A percentile compares a stretch with the other conserved stretches of the same genome.
These are phyloP conservation scores for Sprattus sprattus DNA, from an alignment of 2,113 vertebrate genomes.

Conservation along the genomic window DNA sequence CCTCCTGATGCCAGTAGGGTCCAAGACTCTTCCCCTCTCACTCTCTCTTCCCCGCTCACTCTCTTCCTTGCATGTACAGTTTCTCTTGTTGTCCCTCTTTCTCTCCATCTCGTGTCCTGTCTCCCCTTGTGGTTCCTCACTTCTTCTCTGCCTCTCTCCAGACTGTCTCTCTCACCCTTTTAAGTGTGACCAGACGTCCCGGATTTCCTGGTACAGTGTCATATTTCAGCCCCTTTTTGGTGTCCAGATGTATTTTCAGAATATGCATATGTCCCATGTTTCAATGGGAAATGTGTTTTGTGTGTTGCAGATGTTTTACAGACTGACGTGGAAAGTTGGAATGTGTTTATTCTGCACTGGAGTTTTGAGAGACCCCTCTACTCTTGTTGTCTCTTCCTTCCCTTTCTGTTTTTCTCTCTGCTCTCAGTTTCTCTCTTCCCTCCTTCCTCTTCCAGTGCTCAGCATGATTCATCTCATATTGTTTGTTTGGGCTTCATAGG, in stretches of 20 bases:
- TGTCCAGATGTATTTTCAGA: constrained; percentile 7
- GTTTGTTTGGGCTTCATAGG: not conserved
- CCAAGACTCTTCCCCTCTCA: not conserved
- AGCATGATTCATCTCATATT: not conserved
- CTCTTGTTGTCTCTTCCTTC: not conserved
- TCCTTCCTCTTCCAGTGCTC: not conserved
- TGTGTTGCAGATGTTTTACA: not conserved
- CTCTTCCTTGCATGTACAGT: not conserved
- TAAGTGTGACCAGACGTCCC: not conserved
- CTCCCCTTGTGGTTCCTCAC: not conserved
- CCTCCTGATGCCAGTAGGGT: not conserved
- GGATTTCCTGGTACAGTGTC: constrained; percentile 1
- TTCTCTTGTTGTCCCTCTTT: not conserved
- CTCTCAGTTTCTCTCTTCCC: not conserved
- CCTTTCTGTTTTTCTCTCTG: not conserved
- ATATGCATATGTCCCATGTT: not conserved
- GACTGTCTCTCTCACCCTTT: not conserved
- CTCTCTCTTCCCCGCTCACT: not conserved
- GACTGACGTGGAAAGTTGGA: not conserved
- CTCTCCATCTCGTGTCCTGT: not conserved
- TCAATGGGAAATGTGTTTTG: not conserved
- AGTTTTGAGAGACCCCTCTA: not conserved
- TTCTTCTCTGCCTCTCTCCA: not conserved
- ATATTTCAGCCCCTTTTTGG: constrained; percentile 4
- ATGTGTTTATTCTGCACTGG: not conserved